These are phyloP conservation scores for Tretioscincus oriximinensis DNA, from an alignment of 2,113 vertebrate species.

Conservation along the genomic window DNA sequence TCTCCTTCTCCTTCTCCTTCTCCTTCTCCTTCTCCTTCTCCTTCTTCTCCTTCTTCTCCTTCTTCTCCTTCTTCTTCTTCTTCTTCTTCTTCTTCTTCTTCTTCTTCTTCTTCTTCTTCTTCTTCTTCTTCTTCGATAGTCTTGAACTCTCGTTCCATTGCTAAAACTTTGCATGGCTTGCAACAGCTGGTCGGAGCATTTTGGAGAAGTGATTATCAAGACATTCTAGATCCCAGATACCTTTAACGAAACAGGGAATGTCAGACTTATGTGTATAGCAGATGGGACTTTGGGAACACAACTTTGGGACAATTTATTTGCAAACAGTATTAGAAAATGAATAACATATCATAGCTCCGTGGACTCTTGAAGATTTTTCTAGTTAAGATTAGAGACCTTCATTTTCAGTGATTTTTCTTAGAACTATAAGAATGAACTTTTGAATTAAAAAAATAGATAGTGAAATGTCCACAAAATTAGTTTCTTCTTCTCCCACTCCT, in stretches of 20 bases:
- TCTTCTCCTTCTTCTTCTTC: too few relatives aligned
- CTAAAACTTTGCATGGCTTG: conserved; percentile 24
- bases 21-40: too few relatives aligned
- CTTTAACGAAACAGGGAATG: background rate
- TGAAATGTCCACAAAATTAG: background rate
- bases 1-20: too few relatives aligned
- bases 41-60: too few relatives aligned
- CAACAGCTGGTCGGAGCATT: background rate
- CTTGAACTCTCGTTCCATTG: background rate
- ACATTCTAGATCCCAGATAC: background rate
- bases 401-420: background rate
- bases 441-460: background rate
- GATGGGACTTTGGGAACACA: background rate
- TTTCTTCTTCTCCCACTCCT: background rate
- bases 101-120: too few relatives aligned
- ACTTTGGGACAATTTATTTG: background rate
- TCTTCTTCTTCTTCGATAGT: too few relatives aligned
- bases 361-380: background rate
- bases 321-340: background rate
- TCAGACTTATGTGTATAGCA: background rate
- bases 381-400: background rate
- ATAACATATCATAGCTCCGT: background rate
- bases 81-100: too few relatives aligned
- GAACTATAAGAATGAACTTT: background rate
- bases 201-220: background rate